A percentile compares a stretch with the other conserved stretches of the same genome.
Evolutionary conservation across 2,888 invertebrate genomes (phyloP).

Genomic region (Tetropium fuscum): DNA sequence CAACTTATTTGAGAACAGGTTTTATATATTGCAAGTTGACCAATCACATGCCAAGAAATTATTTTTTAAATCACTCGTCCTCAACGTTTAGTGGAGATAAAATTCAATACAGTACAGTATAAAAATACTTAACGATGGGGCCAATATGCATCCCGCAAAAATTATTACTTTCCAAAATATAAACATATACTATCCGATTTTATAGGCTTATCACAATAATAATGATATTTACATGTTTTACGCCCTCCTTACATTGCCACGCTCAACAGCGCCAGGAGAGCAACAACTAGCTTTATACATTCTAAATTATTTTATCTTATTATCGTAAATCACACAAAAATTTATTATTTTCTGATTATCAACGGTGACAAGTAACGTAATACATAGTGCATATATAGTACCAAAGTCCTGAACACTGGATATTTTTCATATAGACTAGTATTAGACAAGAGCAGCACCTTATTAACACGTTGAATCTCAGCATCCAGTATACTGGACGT

Average conservation of each 20-base stretch:
- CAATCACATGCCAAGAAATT: conserved; percentile 29
- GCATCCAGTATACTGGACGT: too few species aligned
- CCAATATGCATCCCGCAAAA: conserved; percentile 49
- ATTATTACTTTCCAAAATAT: conserved; percentile 48
- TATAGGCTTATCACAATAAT: conserved; percentile 66
- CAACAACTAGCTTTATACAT: conserved; percentile 29
- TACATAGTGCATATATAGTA: neutral
- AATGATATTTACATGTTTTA: conserved; percentile 61
- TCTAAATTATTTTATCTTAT: conserved; percentile 36
- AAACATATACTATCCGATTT: conserved; percentile 59
- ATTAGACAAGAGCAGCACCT: too few species aligned
- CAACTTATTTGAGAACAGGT: conserved; percentile 30
- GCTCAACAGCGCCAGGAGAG: conserved; percentile 35
- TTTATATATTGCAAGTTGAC: conserved; percentile 38
- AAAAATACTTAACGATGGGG: conserved; percentile 47
- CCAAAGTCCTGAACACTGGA: conserved; percentile 7
- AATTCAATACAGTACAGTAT: conserved; percentile 39
- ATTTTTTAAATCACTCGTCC: conserved; percentile 43
- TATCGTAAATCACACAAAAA: conserved; percentile 54
- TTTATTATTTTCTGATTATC: conserved; percentile 41
- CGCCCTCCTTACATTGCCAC: conserved; percentile 31
- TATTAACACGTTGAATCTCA: too few species aligned
- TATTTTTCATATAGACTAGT: neutral
- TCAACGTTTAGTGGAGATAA: conserved; percentile 45
- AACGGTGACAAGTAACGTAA: conserved; percentile 20